Evolutionary conservation across 2,888 invertebrate genomes (phyloP).

Genomic region (Caenorhabditis sinica): DNA sequence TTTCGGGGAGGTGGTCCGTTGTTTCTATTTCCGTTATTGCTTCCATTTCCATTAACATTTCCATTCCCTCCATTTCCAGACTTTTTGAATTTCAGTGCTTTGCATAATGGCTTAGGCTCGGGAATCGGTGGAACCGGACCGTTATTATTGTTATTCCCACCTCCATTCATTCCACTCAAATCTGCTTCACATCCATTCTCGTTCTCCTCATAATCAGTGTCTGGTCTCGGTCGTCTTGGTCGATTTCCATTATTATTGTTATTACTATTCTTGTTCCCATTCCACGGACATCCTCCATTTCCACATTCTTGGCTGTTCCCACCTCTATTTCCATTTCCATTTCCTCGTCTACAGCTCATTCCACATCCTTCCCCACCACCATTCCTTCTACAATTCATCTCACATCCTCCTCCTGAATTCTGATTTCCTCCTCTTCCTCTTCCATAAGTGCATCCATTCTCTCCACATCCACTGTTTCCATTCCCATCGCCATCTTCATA

Average conservation of each 20-base stretch:
- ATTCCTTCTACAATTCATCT: constrained; percentile 52
- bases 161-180: constrained; percentile 39
- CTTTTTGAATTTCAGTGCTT: constrained; percentile 45
- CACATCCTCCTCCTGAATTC: constrained; percentile 47
- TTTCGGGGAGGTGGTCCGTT: constrained; percentile 44
- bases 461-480: constrained; percentile 33
- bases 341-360: constrained; percentile 33
- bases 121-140: constrained; percentile 62
- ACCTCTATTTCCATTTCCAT: constrained; percentile 35
- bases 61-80: constrained; percentile 38
- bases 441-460: constrained; percentile 54
- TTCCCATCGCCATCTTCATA: constrained; percentile 50
- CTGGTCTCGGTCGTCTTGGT: constrained; percentile 47
- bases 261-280: constrained; percentile 10
- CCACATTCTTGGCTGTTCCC: constrained; percentile 55
- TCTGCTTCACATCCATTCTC: constrained; percentile 62
- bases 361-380: constrained; percentile 50
- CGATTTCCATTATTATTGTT: constrained; percentile 42
- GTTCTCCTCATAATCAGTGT: constrained; percentile 48
- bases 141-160: constrained; percentile 15
- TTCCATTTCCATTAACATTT: constrained; percentile 19
- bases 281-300: constrained; percentile 51
- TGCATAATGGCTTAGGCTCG: constrained; percentile 62
- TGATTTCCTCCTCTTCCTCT: constrained; percentile 53
- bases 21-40: constrained; percentile 34